Base-by-base conservation (phyloP, 2,113 vertebrate species). In the Dicrurus megarhynchus region DNA sequence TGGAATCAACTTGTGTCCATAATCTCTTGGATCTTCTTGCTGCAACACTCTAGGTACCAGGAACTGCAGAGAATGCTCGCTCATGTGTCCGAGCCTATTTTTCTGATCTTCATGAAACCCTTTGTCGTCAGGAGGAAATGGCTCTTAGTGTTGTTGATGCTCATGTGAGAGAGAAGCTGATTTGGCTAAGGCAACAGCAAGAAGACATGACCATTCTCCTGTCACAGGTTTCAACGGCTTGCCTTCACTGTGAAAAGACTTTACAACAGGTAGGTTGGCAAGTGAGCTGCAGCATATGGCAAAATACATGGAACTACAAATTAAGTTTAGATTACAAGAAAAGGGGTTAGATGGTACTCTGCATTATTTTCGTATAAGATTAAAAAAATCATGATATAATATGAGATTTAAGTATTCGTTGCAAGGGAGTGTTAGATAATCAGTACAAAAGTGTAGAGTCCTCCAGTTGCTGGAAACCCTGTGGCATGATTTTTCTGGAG, bases 101-200 rank as follows among this genome's bases (percentile, higher is more conserved):
- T 93, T 99, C 99, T 20, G 99, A 99, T 93, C 98, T 99, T 50
- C 99, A 99, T 44, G 99, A 99, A 98, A 99, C 99, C 3, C 98
- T 99, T 55, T 99, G 99, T 95, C 99, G 99, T 78, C 99, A 99
- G 96, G 99, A 99, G 97, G 99, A 99, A 98, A 99, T 99, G 99
- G 99, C 99, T 55, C 97, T 99, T 75, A 99, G 99, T 81, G 99
- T 99, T 93, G 99, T 99, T 95, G 99, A 99, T 77, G 99, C 99
- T 28, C 99, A 99, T 6, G 99, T 99, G 73, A 96, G 99, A 89
- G 99, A 99, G 97, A 98, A 99, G 89, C 97, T 99, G 78, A 99
- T 99, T 97, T 99, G 99, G 99, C 99, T 99, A 80, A 97, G 99
- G 75, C 99, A 99, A 90, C 99, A 99, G 95, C 99, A 99, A 97